Conservation (phyloP, 2,888 invertebrate species). For the Drosophila conformis region DNA sequence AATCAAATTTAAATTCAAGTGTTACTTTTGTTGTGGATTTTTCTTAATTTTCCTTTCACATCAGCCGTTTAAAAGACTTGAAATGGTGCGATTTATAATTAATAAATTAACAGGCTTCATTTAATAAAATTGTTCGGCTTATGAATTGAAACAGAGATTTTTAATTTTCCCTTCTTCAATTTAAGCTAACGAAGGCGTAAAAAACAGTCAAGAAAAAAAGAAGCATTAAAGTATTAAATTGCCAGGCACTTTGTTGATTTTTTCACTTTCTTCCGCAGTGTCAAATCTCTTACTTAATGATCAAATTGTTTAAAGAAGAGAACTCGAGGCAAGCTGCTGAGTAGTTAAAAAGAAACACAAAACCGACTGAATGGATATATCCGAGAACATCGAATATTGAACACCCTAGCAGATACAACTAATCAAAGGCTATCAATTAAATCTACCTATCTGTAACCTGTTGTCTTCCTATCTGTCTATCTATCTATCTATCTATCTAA, state of each 20-base stretch:
- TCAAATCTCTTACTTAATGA: slow-evolving; percentile 12
- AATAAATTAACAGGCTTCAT: slow-evolving; percentile 5
- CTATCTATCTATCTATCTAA: not conserved
- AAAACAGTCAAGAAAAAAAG: slow-evolving; percentile 9
- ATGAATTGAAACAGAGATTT: slow-evolving; percentile 11
- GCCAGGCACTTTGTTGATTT: slow-evolving; percentile 25
- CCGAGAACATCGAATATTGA: not conserved
- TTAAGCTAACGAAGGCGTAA: slow-evolving; percentile 11
- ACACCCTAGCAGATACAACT: slow-evolving; percentile 1
- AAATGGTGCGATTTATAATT: not conserved
- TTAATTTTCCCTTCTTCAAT: not conserved
- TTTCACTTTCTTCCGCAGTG: slow-evolving; percentile 13
- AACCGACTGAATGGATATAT: not conserved
- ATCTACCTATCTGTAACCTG: not conserved
- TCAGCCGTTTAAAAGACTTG: not conserved
- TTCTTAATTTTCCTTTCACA: not conserved
- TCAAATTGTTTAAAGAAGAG: slow-evolving; percentile 27
- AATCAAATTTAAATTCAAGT: slow-evolving; percentile 4
- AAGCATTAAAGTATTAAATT: slow-evolving; percentile 44
- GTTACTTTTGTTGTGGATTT: not conserved
- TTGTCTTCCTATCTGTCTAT: not conserved
- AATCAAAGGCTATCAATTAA: not conserved
- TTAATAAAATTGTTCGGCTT: slow-evolving; percentile 9
- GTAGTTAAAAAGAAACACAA: slow-evolving; percentile 17
- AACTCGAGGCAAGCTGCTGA: slow-evolving; percentile 11